Evolutionary conservation across 2,113 vertebrate species (phyloP), one percentile per base, ranked within the genome.

Genomic region (Colaptes auratus): DNA sequence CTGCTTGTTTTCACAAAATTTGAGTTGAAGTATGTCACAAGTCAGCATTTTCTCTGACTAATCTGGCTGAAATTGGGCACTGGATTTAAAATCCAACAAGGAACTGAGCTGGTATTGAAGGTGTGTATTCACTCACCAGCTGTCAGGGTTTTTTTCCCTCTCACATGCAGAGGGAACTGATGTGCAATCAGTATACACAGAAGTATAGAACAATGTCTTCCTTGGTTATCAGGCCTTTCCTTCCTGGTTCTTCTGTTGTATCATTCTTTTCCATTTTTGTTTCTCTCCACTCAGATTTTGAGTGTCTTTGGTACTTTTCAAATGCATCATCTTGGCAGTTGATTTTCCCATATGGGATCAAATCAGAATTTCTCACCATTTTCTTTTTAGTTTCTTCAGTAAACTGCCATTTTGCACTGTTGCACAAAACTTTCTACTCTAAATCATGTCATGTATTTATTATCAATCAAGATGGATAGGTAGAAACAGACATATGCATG

Each of bases 51-150:
- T 7, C 27, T 53, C 24, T 53, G 21, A 70, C 14, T 80, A 61
- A 80, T 23, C 27, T 33, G 33, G 19, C 24, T 31, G 17, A 83
- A 60, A 64, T 15, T 11, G 7, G 23, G 28, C 23, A 46, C 24
- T 46, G 36, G 19, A 33, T 56, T 86, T 56, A 83, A 86, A 75
- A 39, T 36, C 55, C 58, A 52, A 15, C 31, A 46, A 15, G 36
- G 72, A 82, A 56, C 52, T 20, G 52, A 79, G 82, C 14, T 16
- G 27, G 20, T 61, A 31, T 7, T 24, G 27, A 50, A 82, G 31
- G 23, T 52, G 13, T 12, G 7, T 0, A 0, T 50, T 12, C 18
- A 10, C 19, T 50, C 18, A 70, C 6, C 30, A 70, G 24, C 24
- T 56, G 39, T 0, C 12, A 15, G 46, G 71, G 15, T 53, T 31